phyloP scores from a whole-genome alignment of 2,113 vertebrate species.

The Casuarius casuarius region DNA sequence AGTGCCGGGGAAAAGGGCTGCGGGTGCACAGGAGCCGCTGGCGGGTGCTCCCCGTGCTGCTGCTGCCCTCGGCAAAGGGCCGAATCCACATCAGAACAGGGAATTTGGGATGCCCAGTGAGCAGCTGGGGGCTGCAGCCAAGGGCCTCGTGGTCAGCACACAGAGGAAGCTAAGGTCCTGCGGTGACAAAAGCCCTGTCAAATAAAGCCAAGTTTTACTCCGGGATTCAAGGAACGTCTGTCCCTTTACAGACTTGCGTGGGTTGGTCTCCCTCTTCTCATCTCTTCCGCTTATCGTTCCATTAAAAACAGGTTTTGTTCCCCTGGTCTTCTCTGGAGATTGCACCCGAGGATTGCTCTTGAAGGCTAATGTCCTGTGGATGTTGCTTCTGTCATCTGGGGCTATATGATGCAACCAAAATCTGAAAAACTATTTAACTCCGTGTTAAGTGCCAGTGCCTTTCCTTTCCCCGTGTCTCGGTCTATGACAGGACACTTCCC shows the following conservation, averaged over 20 bases:
- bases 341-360: not conserved
- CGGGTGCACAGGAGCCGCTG: not conserved
- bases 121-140: rapidly evolving
- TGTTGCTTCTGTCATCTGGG: not conserved
- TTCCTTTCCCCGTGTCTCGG: not conserved
- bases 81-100: rapidly evolving
- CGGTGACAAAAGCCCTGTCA: rapidly evolving
- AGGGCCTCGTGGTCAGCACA: not conserved
- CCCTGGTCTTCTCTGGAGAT: not conserved
- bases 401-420: not conserved
- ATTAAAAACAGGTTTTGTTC: not conserved
- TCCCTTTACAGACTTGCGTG: not conserved
- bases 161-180: not conserved
- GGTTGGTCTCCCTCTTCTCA: not conserved
- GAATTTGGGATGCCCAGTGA: not conserved
- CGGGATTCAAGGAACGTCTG: not conserved
- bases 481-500: not conserved
- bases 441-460: rapidly evolving
- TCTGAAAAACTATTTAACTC: not conserved
- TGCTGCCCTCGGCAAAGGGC: not conserved
- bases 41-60: rapidly evolving
- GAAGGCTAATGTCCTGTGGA: not conserved
- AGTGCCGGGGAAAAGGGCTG: not conserved
- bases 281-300: not conserved
- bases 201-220: not conserved